Evolutionary conservation across 30 jellyfish, hydroid and myxozoan genomes (phyloP).

Genomic region (Aurelia sp.): DNA sequence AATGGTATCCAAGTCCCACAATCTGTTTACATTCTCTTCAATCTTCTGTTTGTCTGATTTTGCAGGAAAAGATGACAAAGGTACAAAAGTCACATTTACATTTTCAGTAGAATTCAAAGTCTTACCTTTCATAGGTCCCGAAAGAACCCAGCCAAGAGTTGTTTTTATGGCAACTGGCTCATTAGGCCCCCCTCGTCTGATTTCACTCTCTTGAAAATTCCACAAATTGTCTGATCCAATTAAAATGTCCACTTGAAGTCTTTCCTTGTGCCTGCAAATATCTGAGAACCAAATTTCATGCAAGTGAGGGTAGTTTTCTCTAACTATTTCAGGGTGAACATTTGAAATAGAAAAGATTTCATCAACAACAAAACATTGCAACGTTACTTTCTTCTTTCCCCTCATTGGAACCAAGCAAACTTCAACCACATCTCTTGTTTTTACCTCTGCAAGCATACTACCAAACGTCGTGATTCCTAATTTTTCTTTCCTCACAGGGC

Average conservation of each 20-base stretch:
- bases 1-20: constrained; percentile 34
- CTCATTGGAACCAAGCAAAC: constrained; percentile 10
- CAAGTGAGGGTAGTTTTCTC: not conserved
- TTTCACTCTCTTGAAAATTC: constrained; percentile 42
- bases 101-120: constrained; percentile 19
- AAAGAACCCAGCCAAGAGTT: constrained; percentile 43
- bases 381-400: not conserved
- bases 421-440: constrained; percentile 62
- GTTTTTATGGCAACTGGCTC: constrained; percentile 19
- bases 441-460: constrained; percentile 29
- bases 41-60: constrained; percentile 8
- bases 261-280: constrained; percentile 23
- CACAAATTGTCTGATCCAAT: constrained; percentile 54
- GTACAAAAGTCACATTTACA: constrained; percentile 30
- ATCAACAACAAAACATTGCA: constrained; percentile 11
- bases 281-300: constrained; percentile 44
- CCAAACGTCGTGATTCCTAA: constrained; percentile 59
- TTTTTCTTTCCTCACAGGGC: constrained; percentile 58
- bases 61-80: constrained; percentile 3
- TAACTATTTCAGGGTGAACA: constrained; percentile 23
- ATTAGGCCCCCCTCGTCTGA: constrained; percentile 14
- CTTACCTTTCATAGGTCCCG: constrained; percentile 54
- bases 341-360: constrained; percentile 29
- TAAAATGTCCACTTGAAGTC: constrained; percentile 37
- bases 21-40: constrained; percentile 8